phyloP scores from a whole-genome alignment of 2,888 invertebrate species.

The Ametastegia equiseti region DNA sequence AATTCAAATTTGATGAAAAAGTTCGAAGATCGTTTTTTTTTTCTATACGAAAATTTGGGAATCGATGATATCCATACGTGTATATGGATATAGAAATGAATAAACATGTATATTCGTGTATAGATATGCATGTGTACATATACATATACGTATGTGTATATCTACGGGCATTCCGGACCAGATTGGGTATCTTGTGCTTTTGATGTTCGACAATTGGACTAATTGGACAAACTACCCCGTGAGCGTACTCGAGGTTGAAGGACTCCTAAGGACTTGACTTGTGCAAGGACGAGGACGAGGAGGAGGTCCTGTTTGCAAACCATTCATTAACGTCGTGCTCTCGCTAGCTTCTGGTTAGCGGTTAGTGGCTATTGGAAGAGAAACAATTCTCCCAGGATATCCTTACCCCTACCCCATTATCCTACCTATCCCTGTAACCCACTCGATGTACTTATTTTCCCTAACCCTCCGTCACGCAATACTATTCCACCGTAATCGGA shows the following conservation, averaged over 20 bases:
- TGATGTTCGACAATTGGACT: constrained; percentile 62
- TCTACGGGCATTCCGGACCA: constrained; percentile 2
- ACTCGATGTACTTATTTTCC: too few species aligned
- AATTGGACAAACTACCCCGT: constrained; percentile 72
- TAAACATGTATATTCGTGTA: background rate
- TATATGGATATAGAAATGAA: too few species aligned
- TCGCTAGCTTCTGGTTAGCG: constrained; percentile 19
- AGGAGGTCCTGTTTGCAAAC: constrained; percentile 66
- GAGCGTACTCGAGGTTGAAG: constrained; percentile 68
- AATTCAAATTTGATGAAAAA: background rate
- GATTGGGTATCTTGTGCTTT: constrained; percentile 45
- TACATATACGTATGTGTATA: background rate
- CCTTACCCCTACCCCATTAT: background rate
- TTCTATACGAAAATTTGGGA: too few species aligned
- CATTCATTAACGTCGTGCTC: constrained; percentile 67
- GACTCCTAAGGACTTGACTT: constrained; percentile 51
- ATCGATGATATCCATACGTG: background rate
- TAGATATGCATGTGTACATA: background rate
- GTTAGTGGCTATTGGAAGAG: constrained; percentile 36
- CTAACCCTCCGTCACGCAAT: too few species aligned
- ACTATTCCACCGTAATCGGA: too few species aligned
- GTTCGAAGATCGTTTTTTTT: too few species aligned
- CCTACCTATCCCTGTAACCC: background rate
- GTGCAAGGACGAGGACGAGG: constrained; percentile 2
- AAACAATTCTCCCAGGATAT: constrained; percentile 19